Evolutionary conservation across 2,113 vertebrate species (phyloP), one percentile per base, ranked within the genome.

Genomic region (Montifringilla adamsi): DNA sequence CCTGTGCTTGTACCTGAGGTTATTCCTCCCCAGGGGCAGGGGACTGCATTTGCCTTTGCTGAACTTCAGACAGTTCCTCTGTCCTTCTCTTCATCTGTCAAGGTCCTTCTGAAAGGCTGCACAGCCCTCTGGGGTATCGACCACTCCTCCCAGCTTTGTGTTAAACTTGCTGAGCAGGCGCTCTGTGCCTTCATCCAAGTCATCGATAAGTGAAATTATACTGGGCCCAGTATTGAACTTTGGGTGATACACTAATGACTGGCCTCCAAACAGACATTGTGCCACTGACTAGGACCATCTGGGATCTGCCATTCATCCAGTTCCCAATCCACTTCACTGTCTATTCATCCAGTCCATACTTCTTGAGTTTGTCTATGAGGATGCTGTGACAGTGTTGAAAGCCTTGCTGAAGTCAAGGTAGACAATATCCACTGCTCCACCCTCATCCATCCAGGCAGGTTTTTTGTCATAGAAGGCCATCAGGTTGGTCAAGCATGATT

Each of bases 61-160:
- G n/a, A 37, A 24, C 9, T 68, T 59, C 44, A 27, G 21, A 43
- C 1, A 2, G 9, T 15, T 59, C 53, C 7, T 76, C 37, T 68
- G 27, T 14, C 23, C 23, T 11, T 43, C 37, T 76, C 37, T 68
- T 39, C 27, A 44, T 14, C 22, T 33, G 15, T 33, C 31, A n/a
- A 58, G 13, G 24, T 66, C 13, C 39, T 69, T 20, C 16, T 6
- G 5, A 50, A 46, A 41, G 19, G 13, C 10, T 91, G 8, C 53
- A 66, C 30, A 26, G 16, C 5, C 13, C 37, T 59, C 26, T 33
- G 22, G 18, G 14, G 0, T 18, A 28, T 28, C 2, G 0, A 6
- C 46, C 12, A 13, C 18, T 46, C 13, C 37, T 44, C 9, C 17
- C 55, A 52, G 10, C 18, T 77, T 33, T 19, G 22, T 33, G 27